Conservation (phyloP, 2,797 vertebrate genomes). For the Poeciliopsis infans region DNA sequence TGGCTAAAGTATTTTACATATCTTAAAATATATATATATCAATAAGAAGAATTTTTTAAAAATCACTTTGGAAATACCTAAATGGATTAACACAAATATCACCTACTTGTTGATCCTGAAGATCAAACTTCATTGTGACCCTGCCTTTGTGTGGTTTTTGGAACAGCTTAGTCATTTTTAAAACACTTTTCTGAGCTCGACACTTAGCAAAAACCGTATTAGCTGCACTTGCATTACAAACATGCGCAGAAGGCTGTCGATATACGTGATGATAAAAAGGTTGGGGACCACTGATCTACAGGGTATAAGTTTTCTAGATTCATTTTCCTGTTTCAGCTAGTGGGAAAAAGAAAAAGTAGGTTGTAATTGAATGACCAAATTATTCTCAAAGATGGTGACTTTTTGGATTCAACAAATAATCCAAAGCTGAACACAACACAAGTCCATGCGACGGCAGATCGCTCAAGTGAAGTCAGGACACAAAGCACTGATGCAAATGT, state of each 20-base stretch:
- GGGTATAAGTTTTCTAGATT: too few relatives aligned
- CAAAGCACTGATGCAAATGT: background rate
- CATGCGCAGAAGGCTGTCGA: too few relatives aligned
- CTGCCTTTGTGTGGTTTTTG: background rate
- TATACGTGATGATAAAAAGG: too few relatives aligned
- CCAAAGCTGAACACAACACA: background rate
- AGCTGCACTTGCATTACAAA: too few relatives aligned
- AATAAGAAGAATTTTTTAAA: background rate
- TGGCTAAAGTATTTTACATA: slow-evolving; percentile 13
- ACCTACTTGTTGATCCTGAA: background rate
- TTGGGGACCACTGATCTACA: too few relatives aligned
- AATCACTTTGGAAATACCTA: background rate
- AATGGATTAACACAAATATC: background rate
- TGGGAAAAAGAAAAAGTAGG: too few relatives aligned
- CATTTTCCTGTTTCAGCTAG: too few relatives aligned
- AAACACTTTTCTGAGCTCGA: background rate
- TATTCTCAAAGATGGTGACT: background rate
- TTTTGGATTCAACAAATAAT: background rate
- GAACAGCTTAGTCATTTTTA: background rate
- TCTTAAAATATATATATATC: background rate
- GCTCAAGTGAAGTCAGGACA: background rate
- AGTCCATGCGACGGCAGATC: background rate
- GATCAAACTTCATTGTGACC: background rate
- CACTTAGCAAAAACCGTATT: too few relatives aligned
- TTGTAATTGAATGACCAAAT: too few relatives aligned